Percentiles rank a stretch among this genome's conserved stretches.
These are phyloP conservation scores for Rhombomys opimus DNA, from an alignment of 2,113 vertebrate species.

Conservation along the genomic window DNA sequence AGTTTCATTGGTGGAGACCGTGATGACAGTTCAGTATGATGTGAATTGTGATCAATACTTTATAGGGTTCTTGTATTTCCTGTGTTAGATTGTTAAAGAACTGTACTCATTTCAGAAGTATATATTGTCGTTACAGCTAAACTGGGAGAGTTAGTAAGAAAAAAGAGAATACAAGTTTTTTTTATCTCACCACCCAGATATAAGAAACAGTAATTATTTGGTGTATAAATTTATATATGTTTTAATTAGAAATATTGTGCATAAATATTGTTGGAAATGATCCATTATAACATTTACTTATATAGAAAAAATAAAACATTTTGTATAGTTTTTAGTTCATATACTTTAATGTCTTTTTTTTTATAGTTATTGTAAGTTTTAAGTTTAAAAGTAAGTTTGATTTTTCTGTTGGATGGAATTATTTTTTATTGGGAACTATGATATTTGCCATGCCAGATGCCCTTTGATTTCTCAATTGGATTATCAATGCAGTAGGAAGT, in stretches of 20 bases:
- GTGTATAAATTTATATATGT: not conserved
- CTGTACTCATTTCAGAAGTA: slow-evolving; percentile 36
- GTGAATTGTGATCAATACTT: not conserved
- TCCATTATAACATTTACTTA: not conserved
- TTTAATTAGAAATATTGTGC: slow-evolving; percentile 6
- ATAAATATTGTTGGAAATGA: slow-evolving; percentile 27
- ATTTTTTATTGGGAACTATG: not conserved
- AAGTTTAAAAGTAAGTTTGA: slow-evolving; percentile 56
- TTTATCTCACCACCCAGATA: not conserved
- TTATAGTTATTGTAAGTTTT: not conserved
- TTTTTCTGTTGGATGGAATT: not conserved
- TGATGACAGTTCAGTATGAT: not conserved
- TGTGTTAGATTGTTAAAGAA: slow-evolving; percentile 31
- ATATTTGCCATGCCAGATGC: not conserved
- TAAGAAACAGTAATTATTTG: slow-evolving; percentile 44
- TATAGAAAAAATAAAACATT: slow-evolving; percentile 14
- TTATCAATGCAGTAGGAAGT: not conserved
- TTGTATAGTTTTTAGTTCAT: slow-evolving; percentile 2
- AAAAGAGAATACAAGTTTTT: slow-evolving; percentile 11
- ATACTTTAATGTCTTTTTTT: not conserved
- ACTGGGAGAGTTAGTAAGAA: slow-evolving; percentile 39
- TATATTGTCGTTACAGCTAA: slow-evolving; percentile 40
- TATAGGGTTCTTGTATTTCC: slow-evolving; percentile 3
- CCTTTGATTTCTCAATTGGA: slow-evolving; percentile 38
- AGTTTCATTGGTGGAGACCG: not conserved